phyloP scores from a whole-genome alignment of 2,888 invertebrate species.

The Drosophila emarginata region DNA sequence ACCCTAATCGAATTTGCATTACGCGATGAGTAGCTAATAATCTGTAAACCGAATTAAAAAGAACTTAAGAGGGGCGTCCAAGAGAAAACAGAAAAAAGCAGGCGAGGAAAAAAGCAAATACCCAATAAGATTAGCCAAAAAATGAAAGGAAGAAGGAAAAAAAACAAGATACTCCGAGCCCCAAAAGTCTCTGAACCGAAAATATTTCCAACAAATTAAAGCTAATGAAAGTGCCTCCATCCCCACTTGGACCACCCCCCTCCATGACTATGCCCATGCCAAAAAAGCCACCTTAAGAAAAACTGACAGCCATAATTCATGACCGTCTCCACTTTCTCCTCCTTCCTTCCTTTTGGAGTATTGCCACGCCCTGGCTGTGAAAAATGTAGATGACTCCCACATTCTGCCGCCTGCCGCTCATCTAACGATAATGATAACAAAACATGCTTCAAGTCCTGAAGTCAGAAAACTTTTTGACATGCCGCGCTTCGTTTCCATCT shows the following conservation, averaged over 20 bases:
- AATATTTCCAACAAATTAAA: slow-evolving; percentile 79
- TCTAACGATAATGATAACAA: slow-evolving; percentile 79
- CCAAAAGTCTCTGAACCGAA: slow-evolving; percentile 33
- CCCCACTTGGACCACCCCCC: background rate
- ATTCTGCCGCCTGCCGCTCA: slow-evolving; percentile 26
- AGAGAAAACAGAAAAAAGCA: slow-evolving; percentile 31
- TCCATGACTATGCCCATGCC: slow-evolving; percentile 9
- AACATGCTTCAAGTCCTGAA: slow-evolving; percentile 71
- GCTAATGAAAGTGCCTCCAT: slow-evolving; percentile 76
- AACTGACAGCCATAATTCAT: slow-evolving; percentile 80
- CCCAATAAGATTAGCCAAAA: slow-evolving; percentile 33
- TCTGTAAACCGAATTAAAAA: slow-evolving; percentile 75
- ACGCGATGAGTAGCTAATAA: slow-evolving; percentile 78
- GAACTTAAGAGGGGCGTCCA: slow-evolving; percentile 55
- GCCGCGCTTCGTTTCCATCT: slow-evolving; percentile 42
- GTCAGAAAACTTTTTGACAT: slow-evolving; percentile 78
- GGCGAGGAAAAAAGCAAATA: slow-evolving; percentile 36
- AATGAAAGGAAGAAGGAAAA: slow-evolving; percentile 22
- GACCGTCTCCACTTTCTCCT: slow-evolving; percentile 39
- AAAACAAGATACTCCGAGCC: slow-evolving; percentile 15
- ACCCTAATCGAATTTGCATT: slow-evolving; percentile 72
- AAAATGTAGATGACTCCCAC: slow-evolving; percentile 31
- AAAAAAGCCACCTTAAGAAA: slow-evolving; percentile 59
- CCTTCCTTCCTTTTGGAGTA: slow-evolving; percentile 16
- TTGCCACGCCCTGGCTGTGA: slow-evolving; percentile 52